Conservation (phyloP, 2,797 vertebrate genomes). For the Clarias platycephalus region DNA sequence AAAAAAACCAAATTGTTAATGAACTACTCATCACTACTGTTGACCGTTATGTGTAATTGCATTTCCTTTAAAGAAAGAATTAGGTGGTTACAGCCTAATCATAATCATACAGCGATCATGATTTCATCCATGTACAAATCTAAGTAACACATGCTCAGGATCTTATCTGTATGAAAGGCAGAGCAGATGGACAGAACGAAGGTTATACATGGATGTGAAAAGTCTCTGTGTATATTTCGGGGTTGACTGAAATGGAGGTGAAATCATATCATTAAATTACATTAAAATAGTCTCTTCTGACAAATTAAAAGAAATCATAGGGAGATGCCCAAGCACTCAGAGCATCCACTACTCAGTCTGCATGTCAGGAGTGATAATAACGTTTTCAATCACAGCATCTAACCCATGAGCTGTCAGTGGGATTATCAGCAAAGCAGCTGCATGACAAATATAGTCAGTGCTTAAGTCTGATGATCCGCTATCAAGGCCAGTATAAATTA, state of each 20-base stretch:
- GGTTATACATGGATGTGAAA: background rate
- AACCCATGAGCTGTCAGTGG: slow-evolving; percentile 31
- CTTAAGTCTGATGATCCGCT: slow-evolving; percentile 44
- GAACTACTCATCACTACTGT: no score
- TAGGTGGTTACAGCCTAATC: background rate
- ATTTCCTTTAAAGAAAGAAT: no score
- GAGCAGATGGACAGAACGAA: background rate
- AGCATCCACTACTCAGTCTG: background rate
- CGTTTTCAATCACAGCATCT: background rate
- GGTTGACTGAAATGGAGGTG: background rate
- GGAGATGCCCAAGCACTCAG: background rate
- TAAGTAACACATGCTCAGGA: background rate
- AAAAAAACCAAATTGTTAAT: no score
- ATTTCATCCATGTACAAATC: no score
- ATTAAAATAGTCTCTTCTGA: background rate
- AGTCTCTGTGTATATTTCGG: background rate
- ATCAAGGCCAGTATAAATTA: slow-evolving; percentile 33
- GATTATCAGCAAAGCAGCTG: slow-evolving; percentile 53
- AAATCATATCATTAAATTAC: background rate
- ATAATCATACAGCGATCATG: background rate
- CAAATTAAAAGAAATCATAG: background rate
- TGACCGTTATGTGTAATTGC: no score
- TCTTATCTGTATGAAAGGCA: background rate
- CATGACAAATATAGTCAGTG: slow-evolving; percentile 46
- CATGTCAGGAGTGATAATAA: slow-evolving; percentile 10